A percentile compares a stretch with the other conserved stretches of the same genome.
Conservation (phyloP, 2,888 invertebrate species). For the Sarcophaga caerulescens region DNA sequence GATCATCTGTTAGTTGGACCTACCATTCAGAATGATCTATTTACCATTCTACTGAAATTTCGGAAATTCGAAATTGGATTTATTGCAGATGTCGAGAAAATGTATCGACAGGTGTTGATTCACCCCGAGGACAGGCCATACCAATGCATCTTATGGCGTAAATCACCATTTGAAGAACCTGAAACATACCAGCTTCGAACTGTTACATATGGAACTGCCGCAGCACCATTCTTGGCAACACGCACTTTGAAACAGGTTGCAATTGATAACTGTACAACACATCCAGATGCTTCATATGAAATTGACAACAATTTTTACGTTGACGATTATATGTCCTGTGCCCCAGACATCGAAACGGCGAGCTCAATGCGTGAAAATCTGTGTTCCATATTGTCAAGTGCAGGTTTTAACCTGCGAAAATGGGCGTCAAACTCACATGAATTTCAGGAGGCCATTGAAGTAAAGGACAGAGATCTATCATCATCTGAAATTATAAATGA, state of each 20-base stretch:
- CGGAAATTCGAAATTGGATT: slow-evolving; percentile 38
- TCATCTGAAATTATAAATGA: slow-evolving; percentile 19
- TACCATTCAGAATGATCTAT: slow-evolving; percentile 33
- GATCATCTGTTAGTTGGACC: slow-evolving; percentile 2
- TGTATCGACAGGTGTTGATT: slow-evolving; percentile 53
- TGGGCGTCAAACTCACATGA: slow-evolving; percentile 40
- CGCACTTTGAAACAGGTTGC: slow-evolving; percentile 28
- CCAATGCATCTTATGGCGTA: slow-evolving; percentile 40
- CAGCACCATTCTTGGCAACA: slow-evolving; percentile 27
- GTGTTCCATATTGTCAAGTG: too few species aligned
- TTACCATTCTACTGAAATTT: slow-evolving; percentile 40
- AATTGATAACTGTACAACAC: slow-evolving; percentile 7
- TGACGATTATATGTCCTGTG: too few species aligned
- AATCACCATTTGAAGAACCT: slow-evolving; percentile 13
- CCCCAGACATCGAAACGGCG: too few species aligned
- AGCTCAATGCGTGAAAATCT: too few species aligned
- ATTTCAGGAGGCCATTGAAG: background rate
- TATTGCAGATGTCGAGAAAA: slow-evolving; percentile 48
- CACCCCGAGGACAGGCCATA: slow-evolving; percentile 36
- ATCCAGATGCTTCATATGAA: too few species aligned
- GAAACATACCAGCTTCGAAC: slow-evolving; percentile 1
- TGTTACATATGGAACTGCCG: slow-evolving; percentile 24
- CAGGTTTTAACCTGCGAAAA: too few species aligned
- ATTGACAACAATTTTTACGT: too few species aligned
- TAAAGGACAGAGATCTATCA: background rate